Base-by-base conservation (phyloP, 2,888 invertebrate genomes). In the Stegophylla sp. region DNA sequence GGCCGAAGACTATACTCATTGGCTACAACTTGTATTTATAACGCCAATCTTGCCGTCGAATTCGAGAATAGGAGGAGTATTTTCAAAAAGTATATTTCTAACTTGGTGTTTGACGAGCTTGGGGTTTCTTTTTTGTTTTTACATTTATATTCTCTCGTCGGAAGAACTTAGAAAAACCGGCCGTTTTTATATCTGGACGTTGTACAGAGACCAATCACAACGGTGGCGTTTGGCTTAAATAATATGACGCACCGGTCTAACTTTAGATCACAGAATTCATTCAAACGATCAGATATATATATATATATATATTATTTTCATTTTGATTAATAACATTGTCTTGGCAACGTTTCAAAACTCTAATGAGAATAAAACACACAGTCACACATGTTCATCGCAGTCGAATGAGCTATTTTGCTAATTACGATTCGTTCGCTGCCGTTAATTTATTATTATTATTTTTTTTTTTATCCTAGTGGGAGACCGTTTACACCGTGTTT, bases 201-300 rank as follows among this genome's bases (percentile, higher is more conserved):
- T 34, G 7, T 34, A 23, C 51, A 51, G 3, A 17, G 23, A 13
- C n/a, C 12, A 51, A 34, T 69, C 7, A 13, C n/a, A 34, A 5
- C 12, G 20, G 48, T 63, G 20, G 15, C 10, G 26, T 17, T 17
- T 12, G 10, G 5, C 51, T 23, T 17, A 12, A 53, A 75, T 34
- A 17, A 23, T n/a, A 66, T 67, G 77, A 77, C 77, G 45, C 67
- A 69, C 15, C 45, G 28, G 12, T 69, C 59, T 79, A 79, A 69
- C 17, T 69, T 79, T 69, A 69, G 77, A 79, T 69, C 28, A 1
- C 51, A 28, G n/a, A 59, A 28, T 48, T 34, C 34, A 34, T 79
- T 43, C 69, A 17, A 79, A 59, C 4, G 48, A 79, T 61, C 51
- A 34, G 63, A 23, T 56, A 41, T 34, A 56, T 63, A n/a, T 73